Evolutionary conservation across 2,888 invertebrate genomes (phyloP).

Genomic region (Calliphora vomitoria): DNA sequence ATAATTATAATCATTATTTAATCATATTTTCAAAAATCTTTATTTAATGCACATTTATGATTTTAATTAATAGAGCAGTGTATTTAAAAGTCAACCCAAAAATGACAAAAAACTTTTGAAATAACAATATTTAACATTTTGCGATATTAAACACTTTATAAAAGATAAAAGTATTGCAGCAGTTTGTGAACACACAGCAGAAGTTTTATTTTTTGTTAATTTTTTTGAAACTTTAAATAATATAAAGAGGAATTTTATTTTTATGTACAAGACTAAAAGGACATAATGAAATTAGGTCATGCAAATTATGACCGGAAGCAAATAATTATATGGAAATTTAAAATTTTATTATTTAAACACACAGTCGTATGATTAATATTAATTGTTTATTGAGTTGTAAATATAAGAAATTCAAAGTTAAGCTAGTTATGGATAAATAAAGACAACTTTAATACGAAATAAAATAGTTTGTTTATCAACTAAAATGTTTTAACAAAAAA

Average conservation of each 20-base stretch:
- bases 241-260: background rate
- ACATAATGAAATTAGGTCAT: conserved; percentile 21
- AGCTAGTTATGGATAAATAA: background rate
- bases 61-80: conserved; percentile 1
- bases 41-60: background rate
- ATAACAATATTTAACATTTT: conserved; percentile 22
- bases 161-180: conserved; percentile 1
- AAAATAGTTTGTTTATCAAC: background rate
- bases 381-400: background rate
- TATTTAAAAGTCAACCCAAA: conserved; percentile 15
- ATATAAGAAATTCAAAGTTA: background rate
- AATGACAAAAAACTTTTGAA: conserved; percentile 33
- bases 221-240: background rate
- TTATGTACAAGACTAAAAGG: background rate
- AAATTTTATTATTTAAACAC: background rate
- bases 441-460: background rate
- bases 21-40: conserved; percentile 1
- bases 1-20: background rate
- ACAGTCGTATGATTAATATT: background rate
- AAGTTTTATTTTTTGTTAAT: background rate
- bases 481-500: background rate
- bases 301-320: conserved; percentile 1
- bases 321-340: background rate
- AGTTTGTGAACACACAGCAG: background rate
- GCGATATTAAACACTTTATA: conserved; percentile 3